A percentile compares a stretch with the other conserved stretches of the same genome.
Evolutionary conservation across 2,797 vertebrate genomes (phyloP).

Genomic region (Aldrovandia affinis): DNA sequence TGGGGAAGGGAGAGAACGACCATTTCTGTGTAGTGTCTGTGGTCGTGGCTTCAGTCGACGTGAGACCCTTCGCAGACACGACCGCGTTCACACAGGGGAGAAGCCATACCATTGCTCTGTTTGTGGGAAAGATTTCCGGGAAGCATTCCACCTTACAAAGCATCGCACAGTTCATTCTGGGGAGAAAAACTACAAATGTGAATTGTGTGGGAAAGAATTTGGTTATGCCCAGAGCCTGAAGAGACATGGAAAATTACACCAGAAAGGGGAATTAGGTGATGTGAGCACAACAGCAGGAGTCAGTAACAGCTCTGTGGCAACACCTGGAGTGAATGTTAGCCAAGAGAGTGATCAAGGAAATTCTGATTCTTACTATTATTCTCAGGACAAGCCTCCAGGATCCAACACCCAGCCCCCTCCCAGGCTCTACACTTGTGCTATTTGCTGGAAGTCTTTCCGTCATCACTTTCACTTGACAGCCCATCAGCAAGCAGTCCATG

Average conservation of each 20-base stretch:
- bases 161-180: slow-evolving; percentile 92
- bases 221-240: slow-evolving; percentile 93
- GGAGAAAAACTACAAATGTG: slow-evolving; percentile 91
- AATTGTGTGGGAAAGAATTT: slow-evolving; percentile 89
- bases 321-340: slow-evolving; percentile 56
- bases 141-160: slow-evolving; percentile 94
- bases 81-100: slow-evolving; percentile 90
- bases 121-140: slow-evolving; percentile 90
- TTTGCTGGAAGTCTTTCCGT: slow-evolving; percentile 91
- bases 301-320: slow-evolving; percentile 61
- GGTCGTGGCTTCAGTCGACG: slow-evolving; percentile 86
- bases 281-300: slow-evolving; percentile 42
- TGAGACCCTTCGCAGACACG: slow-evolving; percentile 88
- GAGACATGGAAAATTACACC: slow-evolving; percentile 87
- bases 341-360: slow-evolving; percentile 60
- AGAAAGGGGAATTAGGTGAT: slow-evolving; percentile 68
- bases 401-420: slow-evolving; percentile 70
- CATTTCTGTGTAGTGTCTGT: slow-evolving; percentile 79
- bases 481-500: slow-evolving; percentile 88
- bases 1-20: slow-evolving; percentile 72
- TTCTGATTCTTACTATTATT: slow-evolving; percentile 74
- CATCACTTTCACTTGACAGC: slow-evolving; percentile 87
- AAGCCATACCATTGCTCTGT: slow-evolving; percentile 90
- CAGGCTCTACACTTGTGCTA: slow-evolving; percentile 82
- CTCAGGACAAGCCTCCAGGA: slow-evolving; percentile 76